phyloP scores from a whole-genome alignment of 2,113 vertebrate genomes.

The Sturnira hondurensis region DNA sequence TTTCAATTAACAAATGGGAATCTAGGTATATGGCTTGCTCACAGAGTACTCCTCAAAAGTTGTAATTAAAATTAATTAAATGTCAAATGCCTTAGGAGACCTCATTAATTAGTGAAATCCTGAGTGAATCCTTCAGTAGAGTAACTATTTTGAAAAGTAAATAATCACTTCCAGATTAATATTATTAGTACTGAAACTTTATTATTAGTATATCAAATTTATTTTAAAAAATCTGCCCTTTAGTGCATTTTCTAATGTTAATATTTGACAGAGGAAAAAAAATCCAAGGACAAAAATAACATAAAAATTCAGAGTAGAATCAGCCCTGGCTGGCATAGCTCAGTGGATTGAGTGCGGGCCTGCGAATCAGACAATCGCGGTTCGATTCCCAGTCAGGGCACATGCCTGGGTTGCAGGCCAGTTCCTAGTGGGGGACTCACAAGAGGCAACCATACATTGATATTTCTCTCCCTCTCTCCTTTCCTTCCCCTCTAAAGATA shows the following conservation, averaged over 20 bases:
- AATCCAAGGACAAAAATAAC: not conserved
- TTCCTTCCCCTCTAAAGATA: no score
- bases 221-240: not conserved
- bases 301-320: not conserved
- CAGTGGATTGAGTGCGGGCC: no score
- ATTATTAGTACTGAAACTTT: not conserved
- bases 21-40: conserved; percentile 6
- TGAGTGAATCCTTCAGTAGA: conserved; percentile 28
- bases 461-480: no score
- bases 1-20: conserved; percentile 50
- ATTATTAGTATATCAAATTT: not conserved
- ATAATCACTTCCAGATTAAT: conserved; percentile 27
- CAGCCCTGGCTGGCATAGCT: no score
- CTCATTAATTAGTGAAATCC: conserved; percentile 52
- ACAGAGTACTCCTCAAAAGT: conserved; percentile 32
- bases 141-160: conserved; percentile 49
- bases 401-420: no score
- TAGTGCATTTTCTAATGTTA: not conserved
- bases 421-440: no score
- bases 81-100: conserved; percentile 42
- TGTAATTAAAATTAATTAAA: conserved; percentile 68
- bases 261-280: conserved; percentile 2
- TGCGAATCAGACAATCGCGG: no score
- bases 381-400: no score
- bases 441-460: no score